Evolutionary conservation across 1,140 invertebrate genomes (phyloP).

Genomic region (Helicoverpa armigera): DNA sequence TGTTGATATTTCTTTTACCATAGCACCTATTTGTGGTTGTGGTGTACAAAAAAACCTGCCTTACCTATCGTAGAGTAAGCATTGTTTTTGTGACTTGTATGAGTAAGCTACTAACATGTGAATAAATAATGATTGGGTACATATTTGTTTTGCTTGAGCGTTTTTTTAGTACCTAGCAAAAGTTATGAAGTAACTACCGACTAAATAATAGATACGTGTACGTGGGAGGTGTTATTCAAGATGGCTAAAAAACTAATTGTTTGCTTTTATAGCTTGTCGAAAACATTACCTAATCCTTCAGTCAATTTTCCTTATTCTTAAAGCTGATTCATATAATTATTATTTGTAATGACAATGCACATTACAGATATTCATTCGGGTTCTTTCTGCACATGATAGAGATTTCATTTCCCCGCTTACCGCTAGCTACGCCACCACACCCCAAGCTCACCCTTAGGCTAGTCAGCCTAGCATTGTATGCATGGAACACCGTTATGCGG

Average conservation of each 20-base stretch:
- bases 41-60: no score
- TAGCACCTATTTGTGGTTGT: no score
- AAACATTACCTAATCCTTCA: background rate
- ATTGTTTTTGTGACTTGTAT: background rate
- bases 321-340: background rate
- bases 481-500: slow-evolving; percentile 67
- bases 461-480: slow-evolving; percentile 63
- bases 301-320: background rate
- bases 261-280: background rate
- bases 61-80: no score
- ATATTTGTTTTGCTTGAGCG: slow-evolving; percentile 6
- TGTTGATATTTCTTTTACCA: no score
- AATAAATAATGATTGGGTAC: slow-evolving; percentile 3
- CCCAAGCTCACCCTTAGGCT: slow-evolving; percentile 54
- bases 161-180: slow-evolving; percentile 5
- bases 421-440: slow-evolving; percentile 4
- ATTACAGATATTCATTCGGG: background rate
- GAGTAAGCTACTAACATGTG: slow-evolving; percentile 2
- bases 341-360: no score
- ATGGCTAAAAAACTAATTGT: background rate
- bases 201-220: background rate
- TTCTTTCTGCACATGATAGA: background rate
- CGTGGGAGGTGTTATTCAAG: slow-evolving; percentile 17
- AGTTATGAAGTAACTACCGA: background rate
- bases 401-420: background rate